Base-by-base conservation (phyloP, 2,888 invertebrate genomes). In the Sericinus montela region DNA sequence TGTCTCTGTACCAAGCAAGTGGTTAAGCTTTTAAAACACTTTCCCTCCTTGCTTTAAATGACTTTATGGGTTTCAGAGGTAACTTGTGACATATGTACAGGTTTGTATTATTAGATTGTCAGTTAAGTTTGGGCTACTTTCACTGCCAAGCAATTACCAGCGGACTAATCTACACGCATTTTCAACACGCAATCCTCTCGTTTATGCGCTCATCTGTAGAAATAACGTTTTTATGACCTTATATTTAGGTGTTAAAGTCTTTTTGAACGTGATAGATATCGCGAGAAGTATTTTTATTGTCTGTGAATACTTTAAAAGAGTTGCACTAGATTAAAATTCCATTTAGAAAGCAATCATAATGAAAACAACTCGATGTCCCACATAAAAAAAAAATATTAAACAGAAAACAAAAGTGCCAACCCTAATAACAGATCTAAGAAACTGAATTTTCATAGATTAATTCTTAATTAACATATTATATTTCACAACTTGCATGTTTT, bases 111-210 rank as follows among this genome's bases (percentile, higher is more conserved):
- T 48, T 48, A 52, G 40, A 15, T 32, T 30, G 10, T 13, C 29
- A 35, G 45, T 41, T 44, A 14, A 41, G 39, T 34, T 45, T 49
- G 13, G 28, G 40, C 8, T 41, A 58, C 59, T 60, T 60, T 60
- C 59, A 57, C 58, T 56, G 51, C 10, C 50, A 37, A 46, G 41
- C 38, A 54, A 56, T 55, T 54, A 51, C 50, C 48, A 48, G 43
- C 40, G 36, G 47, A 45, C 46, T 47, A 51, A 49, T 51, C 48
- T 45, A 51, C 48, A 48, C 52, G 60, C 62, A 50, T 56, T 54
- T 54, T 53, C 49, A 58, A 57, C 77, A 76, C 69, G 75, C 75
- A 50, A 75, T 65, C 56, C 52, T 62, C 62, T 62, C 63, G 56
- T 65, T 62, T 58, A 51, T 50, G 51, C 37, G 38, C 25, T 32